Percentiles rank a stretch among this genome's conserved stretches.
Evolutionary conservation across 2,797 vertebrate species (phyloP).

Genomic region (Pterois miles): DNA sequence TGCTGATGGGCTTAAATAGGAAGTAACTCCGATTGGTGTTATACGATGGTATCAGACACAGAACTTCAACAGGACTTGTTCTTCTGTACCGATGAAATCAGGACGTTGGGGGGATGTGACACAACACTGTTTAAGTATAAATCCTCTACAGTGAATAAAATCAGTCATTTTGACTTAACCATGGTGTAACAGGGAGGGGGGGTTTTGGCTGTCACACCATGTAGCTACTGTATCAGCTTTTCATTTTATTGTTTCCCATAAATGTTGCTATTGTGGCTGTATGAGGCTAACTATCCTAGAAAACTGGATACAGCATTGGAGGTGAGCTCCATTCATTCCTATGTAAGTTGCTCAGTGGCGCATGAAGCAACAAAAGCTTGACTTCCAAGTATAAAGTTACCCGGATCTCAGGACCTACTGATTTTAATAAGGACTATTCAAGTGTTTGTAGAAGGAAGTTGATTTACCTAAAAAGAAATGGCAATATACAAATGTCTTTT

Average conservation of each 20-base stretch:
- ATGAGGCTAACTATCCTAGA: neutral
- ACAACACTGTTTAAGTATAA: conserved; percentile 10
- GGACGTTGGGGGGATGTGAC: neutral
- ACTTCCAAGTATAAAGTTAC: too few relatives aligned
- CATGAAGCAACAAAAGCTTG: too few relatives aligned
- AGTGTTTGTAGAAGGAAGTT: too few relatives aligned
- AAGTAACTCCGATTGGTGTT: neutral
- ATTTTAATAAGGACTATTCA: too few relatives aligned
- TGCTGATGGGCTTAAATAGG: conserved; percentile 22
- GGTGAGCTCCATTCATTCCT: too few relatives aligned
- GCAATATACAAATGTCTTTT: too few relatives aligned
- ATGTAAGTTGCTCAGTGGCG: too few relatives aligned
- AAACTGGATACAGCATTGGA: too few relatives aligned
- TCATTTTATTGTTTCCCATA: neutral
- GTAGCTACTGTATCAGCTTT: neutral
- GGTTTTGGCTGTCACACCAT: neutral
- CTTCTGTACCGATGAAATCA: conserved; percentile 16
- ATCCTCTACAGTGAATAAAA: neutral
- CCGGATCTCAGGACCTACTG: too few relatives aligned
- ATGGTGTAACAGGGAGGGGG: neutral
- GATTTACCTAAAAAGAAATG: too few relatives aligned
- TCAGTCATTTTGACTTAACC: neutral
- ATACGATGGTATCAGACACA: neutral
- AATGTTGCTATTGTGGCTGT: neutral
- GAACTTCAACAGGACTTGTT: neutral